Conservation (phyloP, 2,797 vertebrate genomes). For the Trichosurus vulpecula region DNA sequence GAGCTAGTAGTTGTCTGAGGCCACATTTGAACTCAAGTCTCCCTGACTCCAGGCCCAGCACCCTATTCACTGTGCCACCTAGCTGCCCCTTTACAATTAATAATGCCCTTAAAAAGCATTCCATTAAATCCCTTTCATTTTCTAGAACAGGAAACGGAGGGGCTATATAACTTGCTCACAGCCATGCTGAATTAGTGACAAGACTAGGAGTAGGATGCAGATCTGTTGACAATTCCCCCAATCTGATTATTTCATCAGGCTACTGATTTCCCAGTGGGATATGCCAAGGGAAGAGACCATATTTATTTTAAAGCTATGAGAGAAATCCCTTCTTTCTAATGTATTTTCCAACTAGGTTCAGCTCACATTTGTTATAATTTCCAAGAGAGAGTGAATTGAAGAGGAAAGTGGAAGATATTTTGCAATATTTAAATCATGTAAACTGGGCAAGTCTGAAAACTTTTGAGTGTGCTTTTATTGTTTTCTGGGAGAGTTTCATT, state of each 20-base stretch:
- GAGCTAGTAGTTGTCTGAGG: not conserved
- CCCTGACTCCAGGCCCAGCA: not conserved
- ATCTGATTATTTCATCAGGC: not conserved
- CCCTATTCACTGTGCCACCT: not conserved
- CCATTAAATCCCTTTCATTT: not conserved
- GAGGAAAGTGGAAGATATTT: slow-evolving; percentile 33
- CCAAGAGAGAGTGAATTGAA: not conserved
- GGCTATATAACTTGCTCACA: not conserved
- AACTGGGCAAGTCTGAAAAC: slow-evolving; percentile 5
- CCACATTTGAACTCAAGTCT: not conserved
- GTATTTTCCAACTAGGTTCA: not conserved
- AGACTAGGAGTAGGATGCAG: not conserved
- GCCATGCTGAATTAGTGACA: not conserved
- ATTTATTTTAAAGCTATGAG: not conserved
- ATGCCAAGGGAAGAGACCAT: not conserved
- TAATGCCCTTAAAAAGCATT: not conserved
- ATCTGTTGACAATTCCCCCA: not conserved
- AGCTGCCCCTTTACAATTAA: not conserved
- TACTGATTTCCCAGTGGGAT: not conserved
- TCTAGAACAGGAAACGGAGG: not conserved
- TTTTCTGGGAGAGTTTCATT: slow-evolving; percentile 55
- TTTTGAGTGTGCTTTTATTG: slow-evolving; percentile 40
- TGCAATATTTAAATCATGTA: slow-evolving; percentile 33
- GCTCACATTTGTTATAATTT: not conserved
- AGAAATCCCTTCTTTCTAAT: not conserved